Evolutionary conservation across 2,888 invertebrate species (phyloP), one percentile per base, ranked within the genome.

Genomic region (Maniola hyperantus): DNA sequence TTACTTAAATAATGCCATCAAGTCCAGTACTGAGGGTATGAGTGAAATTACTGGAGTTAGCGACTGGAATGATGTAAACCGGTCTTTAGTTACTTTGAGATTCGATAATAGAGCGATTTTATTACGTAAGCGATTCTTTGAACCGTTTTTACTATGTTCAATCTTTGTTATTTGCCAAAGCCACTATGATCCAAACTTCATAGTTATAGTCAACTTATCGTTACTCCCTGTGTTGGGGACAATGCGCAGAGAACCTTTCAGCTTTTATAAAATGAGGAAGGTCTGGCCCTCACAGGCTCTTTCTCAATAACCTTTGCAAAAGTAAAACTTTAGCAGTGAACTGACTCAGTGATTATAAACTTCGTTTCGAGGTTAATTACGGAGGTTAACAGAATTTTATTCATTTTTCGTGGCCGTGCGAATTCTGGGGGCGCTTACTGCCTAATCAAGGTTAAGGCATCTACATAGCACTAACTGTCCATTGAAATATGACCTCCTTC

Each of bases 331-430:
- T 39, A 36, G 15, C 54, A 54, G 4, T 18, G 36, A 36, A 20
- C 13, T 2, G 1, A 10, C 39, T 57, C 20, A 6, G 26, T 13
- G 13, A 8, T 0, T 15, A 13, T 34, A 54, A 57, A 57, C 57
- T 39, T 6, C 5, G 20, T 57, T 39, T 57, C 57, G 57, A 57
- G 57, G 57, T 57, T 57, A 57, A 57, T 39, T 13, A 42, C 39
- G 39, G 42, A 57, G 57, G 57, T 57, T 57, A 57, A 13, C 42
- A 18, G 20, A 57, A 39, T 42, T 57, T 57, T 57, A 57, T 57
- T 13, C 18, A 57, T 42, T 42, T 57, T 57, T 57, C 20, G 57
- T 42, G 57, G 57, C 57, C 57, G 57, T 57, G 57, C 57, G 57
- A 57, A 57, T 13, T 57, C 13, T 42, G 55, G 39, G 55, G 55